A percentile compares a stretch with the other conserved stretches of the same genome.
phyloP scores from a whole-genome alignment of 2,797 vertebrate genomes.

The Pelochelys cantorii region DNA sequence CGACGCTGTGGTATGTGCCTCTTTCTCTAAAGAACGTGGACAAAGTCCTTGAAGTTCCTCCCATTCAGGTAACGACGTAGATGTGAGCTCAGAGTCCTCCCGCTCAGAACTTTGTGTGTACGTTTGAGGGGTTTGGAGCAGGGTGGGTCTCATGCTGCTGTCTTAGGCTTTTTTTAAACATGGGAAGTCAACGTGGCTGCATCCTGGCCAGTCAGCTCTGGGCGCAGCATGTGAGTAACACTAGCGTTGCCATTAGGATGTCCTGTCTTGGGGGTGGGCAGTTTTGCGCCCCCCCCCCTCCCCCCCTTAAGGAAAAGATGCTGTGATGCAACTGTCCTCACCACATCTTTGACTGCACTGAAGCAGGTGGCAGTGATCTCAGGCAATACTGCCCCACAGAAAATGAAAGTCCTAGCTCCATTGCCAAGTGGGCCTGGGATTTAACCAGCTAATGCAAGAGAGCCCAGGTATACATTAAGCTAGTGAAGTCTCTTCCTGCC shows the following conservation, averaged over 20 bases:
- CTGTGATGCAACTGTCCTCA: background rate
- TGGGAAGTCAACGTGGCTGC: background rate
- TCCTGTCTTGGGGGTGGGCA: background rate
- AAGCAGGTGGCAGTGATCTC: background rate
- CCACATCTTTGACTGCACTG: background rate
- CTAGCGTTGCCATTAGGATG: background rate
- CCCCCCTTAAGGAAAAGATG: background rate
- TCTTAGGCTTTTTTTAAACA: background rate
- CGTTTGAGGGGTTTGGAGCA: background rate
- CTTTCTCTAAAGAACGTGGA: conserved; percentile 91
- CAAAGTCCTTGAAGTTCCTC: conserved; percentile 93
- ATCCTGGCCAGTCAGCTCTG: background rate
- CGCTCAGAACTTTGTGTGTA: background rate
- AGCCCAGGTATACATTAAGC: background rate
- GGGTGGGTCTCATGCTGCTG: background rate
- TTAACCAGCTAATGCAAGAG: background rate
- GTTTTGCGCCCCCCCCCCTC: background rate
- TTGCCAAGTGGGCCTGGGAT: background rate
- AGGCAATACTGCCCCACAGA: background rate
- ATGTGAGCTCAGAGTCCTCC: background rate
- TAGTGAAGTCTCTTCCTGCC: background rate
- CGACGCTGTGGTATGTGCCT: conserved; percentile 94
- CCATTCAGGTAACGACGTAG: conserved; percentile 86
- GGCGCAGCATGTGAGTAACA: background rate
- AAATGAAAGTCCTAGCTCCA: background rate